Evolutionary conservation across 2,888 invertebrate genomes (phyloP), one percentile per base, ranked within the genome.

Genomic region (Eupsilia transversa): DNA sequence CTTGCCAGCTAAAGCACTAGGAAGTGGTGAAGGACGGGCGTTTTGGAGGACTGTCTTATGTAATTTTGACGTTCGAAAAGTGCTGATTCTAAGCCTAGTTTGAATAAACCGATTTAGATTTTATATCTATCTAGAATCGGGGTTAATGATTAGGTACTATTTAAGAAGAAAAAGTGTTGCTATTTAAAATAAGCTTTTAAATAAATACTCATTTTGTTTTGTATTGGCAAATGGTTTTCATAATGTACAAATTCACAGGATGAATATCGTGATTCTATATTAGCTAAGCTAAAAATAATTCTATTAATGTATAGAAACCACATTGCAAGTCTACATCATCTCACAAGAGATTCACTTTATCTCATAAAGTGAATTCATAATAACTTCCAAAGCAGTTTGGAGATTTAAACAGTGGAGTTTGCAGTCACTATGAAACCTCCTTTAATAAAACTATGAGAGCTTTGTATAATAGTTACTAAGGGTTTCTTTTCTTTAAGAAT

Each of bases 381-480:
- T 33, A 77, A 75, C 59, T 65, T 38, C 14, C 14, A 27, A 27
- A 43, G 52, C 27, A 59, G 35, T 75, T 54, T 59, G 9, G 60
- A 75, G 43, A 60, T 75, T 74, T 38, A 46, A 75, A 60, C 52
- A 60, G 43, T 41, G 2, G 27, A 65, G 65, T 76, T 75, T 60
- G 77, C 54, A 65, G 33, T 27, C 38, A 81, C 76, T 81, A 23
- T 81, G 65, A 59, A 65, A 81, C 27, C 38, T n/a, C 14, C 35
- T 57, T 71, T 75, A 46, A 74, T 64, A 57, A 43, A 64, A 65
- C 38, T 80, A 30, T 41, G 43, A 46, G n/a, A 59, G 59, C 38
- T 75, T 43, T 30, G 49, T 49, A 27, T 27, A 23, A 41, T n/a
- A 43, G 12, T 46, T 17, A 6, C 27, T 80, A 35, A 59, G 14